phyloP scores from a whole-genome alignment of 2,797 vertebrate genomes.

The Hapalemur alaotrensis region DNA sequence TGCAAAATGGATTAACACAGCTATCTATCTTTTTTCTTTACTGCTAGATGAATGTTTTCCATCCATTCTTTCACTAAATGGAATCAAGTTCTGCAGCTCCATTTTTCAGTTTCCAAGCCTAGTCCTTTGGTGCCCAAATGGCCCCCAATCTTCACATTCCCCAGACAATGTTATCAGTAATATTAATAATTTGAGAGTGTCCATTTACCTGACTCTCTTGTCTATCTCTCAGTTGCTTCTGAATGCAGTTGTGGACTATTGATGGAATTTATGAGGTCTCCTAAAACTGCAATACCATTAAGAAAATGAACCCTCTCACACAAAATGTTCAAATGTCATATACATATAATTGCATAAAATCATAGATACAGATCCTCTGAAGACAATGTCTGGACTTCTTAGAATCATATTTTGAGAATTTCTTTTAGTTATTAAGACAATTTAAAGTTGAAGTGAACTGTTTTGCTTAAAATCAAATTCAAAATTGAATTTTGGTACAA shows the following conservation, averaged over 20 bases:
- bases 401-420: neutral
- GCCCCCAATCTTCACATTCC: neutral
- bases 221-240: neutral
- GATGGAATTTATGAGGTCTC: neutral
- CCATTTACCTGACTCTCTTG: neutral
- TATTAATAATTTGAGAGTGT: neutral
- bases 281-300: neutral
- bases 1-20: neutral
- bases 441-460: neutral
- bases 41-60: neutral
- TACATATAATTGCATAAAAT: neutral
- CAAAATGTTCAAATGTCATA: neutral
- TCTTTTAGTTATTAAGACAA: neutral
- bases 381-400: neutral
- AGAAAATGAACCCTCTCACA: neutral
- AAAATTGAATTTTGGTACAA: constrained; percentile 37
- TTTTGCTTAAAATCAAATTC: constrained; percentile 27
- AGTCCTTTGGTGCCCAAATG: neutral
- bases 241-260: neutral
- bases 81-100: neutral
- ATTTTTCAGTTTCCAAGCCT: neutral
- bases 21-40: neutral
- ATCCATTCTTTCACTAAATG: neutral
- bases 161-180: neutral
- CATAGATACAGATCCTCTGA: neutral